phyloP scores from a whole-genome alignment of 1,140 invertebrate genomes.

The Notospermus geniculatus region DNA sequence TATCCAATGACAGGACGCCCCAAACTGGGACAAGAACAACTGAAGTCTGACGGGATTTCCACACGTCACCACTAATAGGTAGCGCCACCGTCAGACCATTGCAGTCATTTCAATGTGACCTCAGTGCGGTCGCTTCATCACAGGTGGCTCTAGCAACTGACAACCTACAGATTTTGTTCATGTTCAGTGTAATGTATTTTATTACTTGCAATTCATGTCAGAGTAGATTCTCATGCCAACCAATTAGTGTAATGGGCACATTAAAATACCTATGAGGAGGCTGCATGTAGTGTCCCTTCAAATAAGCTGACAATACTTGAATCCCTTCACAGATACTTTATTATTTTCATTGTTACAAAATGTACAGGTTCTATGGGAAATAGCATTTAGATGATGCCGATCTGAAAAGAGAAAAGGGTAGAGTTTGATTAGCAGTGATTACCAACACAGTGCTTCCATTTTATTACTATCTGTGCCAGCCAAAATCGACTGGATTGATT shows the following conservation, averaged over 20 bases:
- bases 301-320: background rate
- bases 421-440: background rate
- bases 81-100: background rate
- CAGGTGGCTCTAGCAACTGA: no score
- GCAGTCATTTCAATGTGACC: background rate
- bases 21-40: no score
- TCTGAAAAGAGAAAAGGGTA: slow-evolving; percentile 34
- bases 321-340: background rate
- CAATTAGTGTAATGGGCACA: background rate
- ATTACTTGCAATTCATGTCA: background rate
- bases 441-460: background rate
- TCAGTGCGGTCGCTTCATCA: background rate
- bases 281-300: background rate
- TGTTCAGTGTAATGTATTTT: background rate
- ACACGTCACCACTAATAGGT: no score
- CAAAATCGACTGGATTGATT: no score
- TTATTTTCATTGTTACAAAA: slow-evolving; percentile 6
- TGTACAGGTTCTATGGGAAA: background rate
- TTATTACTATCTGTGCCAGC: no score
- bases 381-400: slow-evolving; percentile 41
- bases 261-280: background rate
- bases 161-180: background rate
- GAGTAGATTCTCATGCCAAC: no score
- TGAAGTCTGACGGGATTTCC: no score
- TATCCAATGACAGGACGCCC: no score